phyloP scores from a whole-genome alignment of 2,113 vertebrate species.

The Struthio camelus region DNA sequence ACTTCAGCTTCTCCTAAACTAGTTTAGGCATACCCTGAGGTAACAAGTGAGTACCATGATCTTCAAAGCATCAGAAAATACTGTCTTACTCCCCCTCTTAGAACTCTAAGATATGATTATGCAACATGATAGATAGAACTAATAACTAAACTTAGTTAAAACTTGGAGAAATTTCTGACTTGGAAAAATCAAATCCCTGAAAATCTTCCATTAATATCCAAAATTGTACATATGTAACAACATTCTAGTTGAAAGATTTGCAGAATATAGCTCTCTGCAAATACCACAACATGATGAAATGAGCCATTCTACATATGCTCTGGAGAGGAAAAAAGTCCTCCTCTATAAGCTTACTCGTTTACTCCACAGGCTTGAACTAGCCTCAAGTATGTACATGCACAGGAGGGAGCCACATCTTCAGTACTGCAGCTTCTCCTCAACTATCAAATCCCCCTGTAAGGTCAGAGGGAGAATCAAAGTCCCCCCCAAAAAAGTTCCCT shows the following conservation, averaged over 20 bases:
- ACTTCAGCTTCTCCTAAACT: background rate
- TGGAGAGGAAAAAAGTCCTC: background rate
- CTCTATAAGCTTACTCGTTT: background rate
- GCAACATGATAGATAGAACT: background rate
- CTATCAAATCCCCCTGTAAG: background rate
- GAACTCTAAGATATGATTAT: background rate
- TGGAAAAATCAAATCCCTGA: background rate
- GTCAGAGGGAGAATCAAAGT: background rate
- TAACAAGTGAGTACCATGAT: background rate
- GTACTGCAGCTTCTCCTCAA: background rate
- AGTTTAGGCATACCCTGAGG: slow-evolving; percentile 43
- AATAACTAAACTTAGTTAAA: background rate
- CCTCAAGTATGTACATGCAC: rapidly evolving
- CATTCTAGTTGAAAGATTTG: background rate
- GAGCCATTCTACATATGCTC: background rate
- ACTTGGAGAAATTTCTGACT: background rate
- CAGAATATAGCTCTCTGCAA: background rate
- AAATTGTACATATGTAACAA: background rate
- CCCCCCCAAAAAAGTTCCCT: background rate
- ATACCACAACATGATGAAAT: background rate
- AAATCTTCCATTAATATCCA: background rate
- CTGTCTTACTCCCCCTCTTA: background rate
- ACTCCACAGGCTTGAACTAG: too few species aligned
- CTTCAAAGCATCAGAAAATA: background rate
- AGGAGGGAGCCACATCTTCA: background rate